Evolutionary conservation across 1,140 invertebrate genomes (phyloP), one percentile per base, ranked within the genome.

Genomic region (Caenorhabditis remanei): DNA sequence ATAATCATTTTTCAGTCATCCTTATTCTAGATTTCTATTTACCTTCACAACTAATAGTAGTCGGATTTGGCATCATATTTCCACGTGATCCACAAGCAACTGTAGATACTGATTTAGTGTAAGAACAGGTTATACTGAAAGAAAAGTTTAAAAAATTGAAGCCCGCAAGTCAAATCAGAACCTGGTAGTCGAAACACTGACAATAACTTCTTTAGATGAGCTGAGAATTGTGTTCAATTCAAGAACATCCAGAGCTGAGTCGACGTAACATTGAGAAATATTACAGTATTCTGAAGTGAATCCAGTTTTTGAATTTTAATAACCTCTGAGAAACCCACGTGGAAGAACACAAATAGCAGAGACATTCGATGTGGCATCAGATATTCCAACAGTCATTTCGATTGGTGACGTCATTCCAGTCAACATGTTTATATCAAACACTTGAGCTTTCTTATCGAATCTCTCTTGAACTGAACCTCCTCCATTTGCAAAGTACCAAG

Each of bases 31-130:
- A n/a, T 9, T 58, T 21, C 0, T 75, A 2, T 46, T 46, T 32
- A 75, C 71, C 71, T 79, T 48, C 71, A 79, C 71, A 79, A 21
- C n/a, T 50, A 11, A 79, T 79, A 19, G 71, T 79, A 32, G 71
- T 79, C 11, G 71, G 71, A 50, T 53, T 48, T 53, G 71, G 71
- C 71, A 79, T 79, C 46, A 79, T 79, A 24, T 79, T 79, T 79
- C 71, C 46, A 79, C 71, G 71, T 4, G 46, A 13, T 21, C 71
- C 71, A 79, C 71, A 79, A 21, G 71, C 9, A 2, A 79, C 21
- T 53, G 71, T 50, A 8, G 71, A 53, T 8, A 79, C 46, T 8
- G 71, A 7, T 21, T 79, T 79, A 9, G 71, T 79, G 24, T 79
- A 79, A 24, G 71, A 79, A 41, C 71, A 79, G 6, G 71, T 79